These are phyloP conservation scores for Pygoscelis adeliae DNA, from an alignment of 2,113 vertebrate genomes.

Conservation along the genomic window DNA sequence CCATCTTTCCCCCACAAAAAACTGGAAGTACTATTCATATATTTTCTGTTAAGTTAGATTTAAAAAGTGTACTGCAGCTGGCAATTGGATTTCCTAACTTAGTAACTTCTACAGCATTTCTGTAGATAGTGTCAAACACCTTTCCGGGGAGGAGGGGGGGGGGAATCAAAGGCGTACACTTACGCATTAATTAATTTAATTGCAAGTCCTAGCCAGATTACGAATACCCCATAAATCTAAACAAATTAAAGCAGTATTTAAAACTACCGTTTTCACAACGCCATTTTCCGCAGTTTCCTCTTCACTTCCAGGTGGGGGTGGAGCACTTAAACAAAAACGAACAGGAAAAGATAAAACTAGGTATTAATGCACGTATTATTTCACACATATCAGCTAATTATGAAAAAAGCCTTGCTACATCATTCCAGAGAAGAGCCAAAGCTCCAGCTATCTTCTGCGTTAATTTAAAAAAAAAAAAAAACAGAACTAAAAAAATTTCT, in stretches of 20 bases:
- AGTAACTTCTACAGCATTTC: not conserved
- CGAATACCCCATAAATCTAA: not conserved
- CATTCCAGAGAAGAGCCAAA: not conserved
- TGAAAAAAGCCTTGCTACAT: not conserved
- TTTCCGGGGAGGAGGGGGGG: no score
- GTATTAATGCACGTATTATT: not conserved
- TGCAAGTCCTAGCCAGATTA: not conserved
- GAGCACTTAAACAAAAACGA: conserved; percentile 74
- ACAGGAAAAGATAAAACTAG: conserved; percentile 1
- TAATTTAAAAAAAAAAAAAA: not conserved
- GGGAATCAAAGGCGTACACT: not conserved
- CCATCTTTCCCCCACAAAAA: fast-evolving
- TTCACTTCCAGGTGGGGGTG: conserved; percentile 76
- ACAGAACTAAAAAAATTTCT: not conserved
- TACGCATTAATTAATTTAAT: not conserved
- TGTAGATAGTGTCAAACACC: not conserved
- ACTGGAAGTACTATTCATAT: not conserved
- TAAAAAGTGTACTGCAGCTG: not conserved
- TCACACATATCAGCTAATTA: not conserved
- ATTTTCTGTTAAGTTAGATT: not conserved
- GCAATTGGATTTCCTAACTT: not conserved
- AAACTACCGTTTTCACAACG: conserved; percentile 86
- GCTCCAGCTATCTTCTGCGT: not conserved
- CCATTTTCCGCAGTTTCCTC: conserved; percentile 92
- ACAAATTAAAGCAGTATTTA: not conserved